Conservation (phyloP, 2,797 vertebrate species). For the Alcedo quadribrachys region DNA sequence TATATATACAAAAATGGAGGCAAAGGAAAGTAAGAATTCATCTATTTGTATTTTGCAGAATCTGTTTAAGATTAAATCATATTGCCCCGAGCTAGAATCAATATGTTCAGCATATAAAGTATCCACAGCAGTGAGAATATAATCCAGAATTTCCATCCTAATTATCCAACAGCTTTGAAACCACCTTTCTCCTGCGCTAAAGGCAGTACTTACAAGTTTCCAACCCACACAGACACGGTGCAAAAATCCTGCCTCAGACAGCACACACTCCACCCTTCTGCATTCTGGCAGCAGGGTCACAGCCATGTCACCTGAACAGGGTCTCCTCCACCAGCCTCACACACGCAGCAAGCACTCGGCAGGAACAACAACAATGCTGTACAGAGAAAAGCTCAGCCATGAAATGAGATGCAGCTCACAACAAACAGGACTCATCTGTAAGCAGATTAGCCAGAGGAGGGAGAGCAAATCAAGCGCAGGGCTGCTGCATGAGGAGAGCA, state of each 20-base stretch:
- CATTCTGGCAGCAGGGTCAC: not conserved
- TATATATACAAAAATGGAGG: not conserved
- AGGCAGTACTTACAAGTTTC: not conserved
- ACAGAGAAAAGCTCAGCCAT: not conserved
- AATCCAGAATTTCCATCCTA: not conserved
- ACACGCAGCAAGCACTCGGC: not conserved
- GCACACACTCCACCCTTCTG: rapidly evolving
- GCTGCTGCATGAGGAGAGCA: not conserved
- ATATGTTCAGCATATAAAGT: not conserved
- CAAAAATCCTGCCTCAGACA: not conserved
- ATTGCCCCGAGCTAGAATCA: not conserved
- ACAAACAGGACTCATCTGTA: not conserved
- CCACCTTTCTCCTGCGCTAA: not conserved
- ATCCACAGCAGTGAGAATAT: not conserved
- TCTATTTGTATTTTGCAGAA: not conserved
- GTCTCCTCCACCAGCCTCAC: not conserved
- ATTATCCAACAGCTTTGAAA: conserved; percentile 16
- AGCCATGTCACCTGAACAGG: not conserved
- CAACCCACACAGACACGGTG: not conserved
- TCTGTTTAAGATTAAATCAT: not conserved
- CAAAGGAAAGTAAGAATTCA: not conserved
- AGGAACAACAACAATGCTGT: not conserved
- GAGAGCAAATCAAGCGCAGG: not conserved
- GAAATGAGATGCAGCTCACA: not conserved
- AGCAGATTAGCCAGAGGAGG: not conserved